Evolutionary conservation across 1,140 invertebrate genomes (phyloP), one percentile per base, ranked within the genome.

Genomic region (Pristionchus pacificus): DNA sequence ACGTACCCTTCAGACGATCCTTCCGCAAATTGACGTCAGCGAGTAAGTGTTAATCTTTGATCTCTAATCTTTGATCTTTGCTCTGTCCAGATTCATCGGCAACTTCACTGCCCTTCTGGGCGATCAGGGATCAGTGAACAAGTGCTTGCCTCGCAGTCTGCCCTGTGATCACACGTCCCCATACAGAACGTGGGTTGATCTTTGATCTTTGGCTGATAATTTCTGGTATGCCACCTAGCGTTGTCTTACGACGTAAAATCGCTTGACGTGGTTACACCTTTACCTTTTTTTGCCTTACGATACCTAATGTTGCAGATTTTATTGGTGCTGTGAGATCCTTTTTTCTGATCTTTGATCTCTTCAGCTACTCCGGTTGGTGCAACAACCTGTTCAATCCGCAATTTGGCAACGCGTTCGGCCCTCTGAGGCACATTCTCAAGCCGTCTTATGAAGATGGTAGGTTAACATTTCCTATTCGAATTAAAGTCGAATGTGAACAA

Each of bases 321-420:
- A n/a, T n/a, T n/a, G n/a, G n/a, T n/a, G n/a, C n/a, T n/a, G n/a
- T n/a, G n/a, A n/a, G n/a, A n/a, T n/a, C n/a, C n/a, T n/a, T n/a
- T n/a, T n/a, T n/a, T n/a, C n/a, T n/a, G n/a, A n/a, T n/a, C n/a
- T n/a, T 10, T 10, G 38, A 49, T 49, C 19, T 19, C 38, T 49
- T 49, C 38, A 49, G 38, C 6, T 49, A 88, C 33, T 91, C 91
- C 0, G 93, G 93, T 2, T 90, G 92, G 77, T 97, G 93, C 79
- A 97, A 96, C 80, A 96, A 96, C 83, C 83, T 95, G 3, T 87
- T 90, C 14, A 91, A 93, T 80, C 93, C 93, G 0, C 89, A 88
- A 71, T 89, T 90, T 72, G 93, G 92, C 1, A 88, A 80, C 69
- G 77, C 87, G 19, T 77, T 86, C 68, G 92, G 91, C 0, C 91